A percentile compares a stretch with the other conserved stretches of the same genome.
Conservation (phyloP, 2,797 vertebrate species). For the Momotus momota region DNA sequence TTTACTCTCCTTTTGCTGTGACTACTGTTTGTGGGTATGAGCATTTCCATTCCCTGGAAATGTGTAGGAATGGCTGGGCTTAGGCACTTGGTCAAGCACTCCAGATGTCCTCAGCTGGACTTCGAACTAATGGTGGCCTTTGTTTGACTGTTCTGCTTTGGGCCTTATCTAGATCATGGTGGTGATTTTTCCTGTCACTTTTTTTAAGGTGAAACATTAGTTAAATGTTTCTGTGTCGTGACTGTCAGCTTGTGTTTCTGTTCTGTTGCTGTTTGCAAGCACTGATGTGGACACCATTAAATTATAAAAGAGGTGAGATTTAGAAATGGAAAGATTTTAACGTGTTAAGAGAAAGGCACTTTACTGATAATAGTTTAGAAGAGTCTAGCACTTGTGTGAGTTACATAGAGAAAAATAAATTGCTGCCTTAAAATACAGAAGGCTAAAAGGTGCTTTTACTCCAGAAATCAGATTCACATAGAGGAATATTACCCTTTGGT, state of each 20-base stretch:
- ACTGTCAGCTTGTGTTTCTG: not conserved
- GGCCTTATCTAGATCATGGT: not conserved
- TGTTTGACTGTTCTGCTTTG: not conserved
- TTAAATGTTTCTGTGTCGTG: not conserved
- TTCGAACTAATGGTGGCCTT: not conserved
- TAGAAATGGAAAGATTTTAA: slow-evolving; percentile 22
- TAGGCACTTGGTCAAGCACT: not conserved
- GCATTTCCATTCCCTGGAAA: not conserved
- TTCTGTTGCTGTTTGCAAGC: slow-evolving; percentile 2
- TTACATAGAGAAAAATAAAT: slow-evolving; percentile 36
- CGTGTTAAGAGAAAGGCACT: slow-evolving; percentile 42
- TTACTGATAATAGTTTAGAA: slow-evolving; percentile 38
- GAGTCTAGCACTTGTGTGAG: not conserved
- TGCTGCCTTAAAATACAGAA: slow-evolving; percentile 4
- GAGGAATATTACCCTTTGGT: not conserved
- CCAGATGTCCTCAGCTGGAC: not conserved
- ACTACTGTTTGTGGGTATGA: not conserved
- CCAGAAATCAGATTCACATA: not conserved
- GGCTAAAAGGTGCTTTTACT: slow-evolving; percentile 42
- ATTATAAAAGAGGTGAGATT: not conserved
- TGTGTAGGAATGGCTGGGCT: not conserved
- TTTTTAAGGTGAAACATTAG: not conserved
- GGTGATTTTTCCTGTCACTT: not conserved
- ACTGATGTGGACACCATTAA: not conserved
- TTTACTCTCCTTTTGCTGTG: slow-evolving; percentile 43